Conservation (phyloP, 2,888 invertebrate species). For the Drosophila suboccidentalis region DNA sequence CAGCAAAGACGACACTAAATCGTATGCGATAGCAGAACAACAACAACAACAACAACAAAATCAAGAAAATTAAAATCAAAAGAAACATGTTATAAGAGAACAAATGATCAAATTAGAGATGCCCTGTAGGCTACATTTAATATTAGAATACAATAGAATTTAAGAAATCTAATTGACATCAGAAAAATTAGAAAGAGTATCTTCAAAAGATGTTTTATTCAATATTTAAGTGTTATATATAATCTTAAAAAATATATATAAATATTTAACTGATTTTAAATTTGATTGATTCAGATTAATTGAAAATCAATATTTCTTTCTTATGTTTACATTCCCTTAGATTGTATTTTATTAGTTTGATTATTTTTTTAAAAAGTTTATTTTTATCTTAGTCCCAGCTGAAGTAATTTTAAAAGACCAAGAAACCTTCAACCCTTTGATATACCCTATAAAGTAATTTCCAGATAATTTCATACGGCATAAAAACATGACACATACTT, state of each 20-base stretch:
- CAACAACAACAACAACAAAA: constrained; percentile 9
- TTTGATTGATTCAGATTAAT: too few relatives aligned
- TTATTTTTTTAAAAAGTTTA: too few relatives aligned
- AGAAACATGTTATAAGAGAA: not conserved
- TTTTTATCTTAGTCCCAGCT: too few relatives aligned
- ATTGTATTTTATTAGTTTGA: not conserved
- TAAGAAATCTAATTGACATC: not conserved
- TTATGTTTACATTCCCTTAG: not conserved
- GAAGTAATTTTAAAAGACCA: not conserved
- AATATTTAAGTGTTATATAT: too few relatives aligned
- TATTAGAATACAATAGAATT: not conserved
- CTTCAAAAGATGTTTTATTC: too few relatives aligned
- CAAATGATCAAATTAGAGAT: constrained; percentile 13
- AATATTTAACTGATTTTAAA: too few relatives aligned
- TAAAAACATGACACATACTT: constrained; percentile 62
- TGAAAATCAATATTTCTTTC: not conserved
- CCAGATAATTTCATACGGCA: constrained; percentile 46
- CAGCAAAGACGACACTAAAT: constrained; percentile 78
- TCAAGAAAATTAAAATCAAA: constrained; percentile 18
- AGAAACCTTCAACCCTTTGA: not conserved
- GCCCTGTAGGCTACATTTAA: constrained; percentile 12
- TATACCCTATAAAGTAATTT: constrained; percentile 49
- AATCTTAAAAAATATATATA: too few relatives aligned
- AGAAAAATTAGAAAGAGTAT: not conserved
- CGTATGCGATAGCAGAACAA: constrained; percentile 64